Base-by-base conservation (phyloP, 2,888 invertebrate genomes). In the Drosophila hawaiiensis region DNA sequence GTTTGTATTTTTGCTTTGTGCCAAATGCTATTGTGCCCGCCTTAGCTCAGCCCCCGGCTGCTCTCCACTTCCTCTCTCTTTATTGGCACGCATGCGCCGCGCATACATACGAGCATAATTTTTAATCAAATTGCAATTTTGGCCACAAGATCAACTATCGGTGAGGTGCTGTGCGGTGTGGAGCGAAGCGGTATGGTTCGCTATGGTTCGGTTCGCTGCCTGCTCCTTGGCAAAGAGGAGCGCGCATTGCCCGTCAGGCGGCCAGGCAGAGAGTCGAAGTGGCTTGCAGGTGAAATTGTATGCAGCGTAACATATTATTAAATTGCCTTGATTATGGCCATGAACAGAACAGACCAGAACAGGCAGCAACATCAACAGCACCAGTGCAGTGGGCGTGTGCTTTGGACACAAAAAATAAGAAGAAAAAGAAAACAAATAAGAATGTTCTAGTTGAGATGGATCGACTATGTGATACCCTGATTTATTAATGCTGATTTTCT, bases 311-410 rank as follows among this genome's bases (percentile, higher is more conserved):
- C 85, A 75, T 85, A 80, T 85, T 85, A 85, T 85, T 85, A 85
- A 90, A 88, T 90, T 84, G 88, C 68, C 88, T 85, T 85, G 85
- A 85, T 85, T 85, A 84, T 84, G 90, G 85, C 74, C 90, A 82
- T 74, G 74, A 65, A 71, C 74, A 49, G 61, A 56, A 55, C 49
- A 64, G n/a, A 72, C 52, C 49, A 61, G n/a, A 72, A 47, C 47
- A 47, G 22, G 29, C 59, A 43, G 43, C 56, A 62, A 50, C 61
- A 60, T 60, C 67, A 55, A 55, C 68, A 52, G 25, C 59, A 31
- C 47, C 55, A 56, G 37, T 80, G 76, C 77, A 52, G 68, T 69
- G 81, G 81, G 69, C 78, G 89, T 80, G 70, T 70, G 64, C 68
- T 63, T 69, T 64, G 35, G 47, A 59, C 53, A 43, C 66, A 25